These are phyloP conservation scores for Tetragonula clypearis DNA, from an alignment of 1,140 invertebrate species.

Conservation along the genomic window DNA sequence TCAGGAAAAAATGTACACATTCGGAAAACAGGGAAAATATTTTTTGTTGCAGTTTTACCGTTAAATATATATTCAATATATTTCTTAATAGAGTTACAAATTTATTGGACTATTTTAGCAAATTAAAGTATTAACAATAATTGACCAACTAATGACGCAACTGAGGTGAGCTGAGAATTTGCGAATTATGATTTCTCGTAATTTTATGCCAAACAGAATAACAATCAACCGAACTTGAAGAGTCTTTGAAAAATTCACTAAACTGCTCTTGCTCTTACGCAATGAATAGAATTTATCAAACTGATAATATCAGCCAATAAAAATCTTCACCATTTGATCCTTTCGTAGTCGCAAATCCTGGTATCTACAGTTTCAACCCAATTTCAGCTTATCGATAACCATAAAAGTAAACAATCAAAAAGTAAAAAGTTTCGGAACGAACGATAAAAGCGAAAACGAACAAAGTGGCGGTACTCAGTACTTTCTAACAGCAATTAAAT, in stretches of 20 bases:
- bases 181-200: not conserved
- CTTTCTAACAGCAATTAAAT: not conserved
- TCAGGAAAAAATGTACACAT: no score
- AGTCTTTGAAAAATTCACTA: not conserved
- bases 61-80: not conserved
- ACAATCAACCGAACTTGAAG: not conserved
- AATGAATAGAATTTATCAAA: no score
- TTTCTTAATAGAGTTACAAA: rapidly evolving
- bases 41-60: not conserved
- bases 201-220: not conserved
- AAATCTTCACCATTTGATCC: not conserved
- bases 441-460: not conserved
- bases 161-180: no score
- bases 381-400: not conserved
- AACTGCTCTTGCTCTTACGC: no score
- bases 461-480: not conserved
- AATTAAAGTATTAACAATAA: not conserved
- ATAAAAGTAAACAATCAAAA: not conserved
- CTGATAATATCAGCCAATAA: not conserved
- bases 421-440: not conserved
- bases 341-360: not conserved
- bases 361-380: no score
- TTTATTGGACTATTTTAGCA: not conserved
- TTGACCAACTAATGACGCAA: not conserved
- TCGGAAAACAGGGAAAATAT: not conserved